phyloP scores from a whole-genome alignment of 2,113 vertebrate species.

The Phaethornis superciliosus region DNA sequence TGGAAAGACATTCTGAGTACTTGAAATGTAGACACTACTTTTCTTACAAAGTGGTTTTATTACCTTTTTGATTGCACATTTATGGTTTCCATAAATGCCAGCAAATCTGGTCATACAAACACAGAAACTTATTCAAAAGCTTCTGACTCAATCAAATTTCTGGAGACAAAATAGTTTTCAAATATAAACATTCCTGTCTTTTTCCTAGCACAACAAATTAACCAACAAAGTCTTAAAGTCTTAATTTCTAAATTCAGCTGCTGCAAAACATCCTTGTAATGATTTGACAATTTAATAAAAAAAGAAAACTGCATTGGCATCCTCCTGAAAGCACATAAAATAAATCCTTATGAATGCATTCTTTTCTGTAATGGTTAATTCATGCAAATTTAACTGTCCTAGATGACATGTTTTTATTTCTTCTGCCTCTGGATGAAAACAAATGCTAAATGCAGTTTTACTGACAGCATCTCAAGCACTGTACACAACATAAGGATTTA shows the following conservation, averaged over 20 bases:
- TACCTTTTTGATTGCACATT: constrained; percentile 12
- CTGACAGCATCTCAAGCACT: background rate
- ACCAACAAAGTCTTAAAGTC: background rate
- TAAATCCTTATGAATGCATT: constrained; percentile 25
- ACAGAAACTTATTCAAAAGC: background rate
- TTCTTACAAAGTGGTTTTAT: background rate
- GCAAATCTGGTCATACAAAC: background rate
- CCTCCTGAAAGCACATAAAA: constrained; percentile 33
- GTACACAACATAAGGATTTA: background rate
- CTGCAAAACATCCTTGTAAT: background rate
- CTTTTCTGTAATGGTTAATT: constrained; percentile 52
- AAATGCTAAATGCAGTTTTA: constrained; percentile 12
- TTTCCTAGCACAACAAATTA: background rate
- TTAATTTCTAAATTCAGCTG: constrained; percentile 23
- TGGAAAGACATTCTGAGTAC: background rate
- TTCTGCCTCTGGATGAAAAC: constrained; percentile 24
- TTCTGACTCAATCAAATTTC: background rate
- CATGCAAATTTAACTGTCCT: constrained; percentile 47
- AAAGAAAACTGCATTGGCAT: background rate
- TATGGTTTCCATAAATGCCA: constrained; percentile 8
- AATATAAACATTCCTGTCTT: background rate
- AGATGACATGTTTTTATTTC: constrained; percentile 42
- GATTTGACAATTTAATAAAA: background rate
- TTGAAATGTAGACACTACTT: background rate
- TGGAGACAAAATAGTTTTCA: background rate